phyloP scores from a whole-genome alignment of 2,888 invertebrate genomes.

The Nemoura dubitans region DNA sequence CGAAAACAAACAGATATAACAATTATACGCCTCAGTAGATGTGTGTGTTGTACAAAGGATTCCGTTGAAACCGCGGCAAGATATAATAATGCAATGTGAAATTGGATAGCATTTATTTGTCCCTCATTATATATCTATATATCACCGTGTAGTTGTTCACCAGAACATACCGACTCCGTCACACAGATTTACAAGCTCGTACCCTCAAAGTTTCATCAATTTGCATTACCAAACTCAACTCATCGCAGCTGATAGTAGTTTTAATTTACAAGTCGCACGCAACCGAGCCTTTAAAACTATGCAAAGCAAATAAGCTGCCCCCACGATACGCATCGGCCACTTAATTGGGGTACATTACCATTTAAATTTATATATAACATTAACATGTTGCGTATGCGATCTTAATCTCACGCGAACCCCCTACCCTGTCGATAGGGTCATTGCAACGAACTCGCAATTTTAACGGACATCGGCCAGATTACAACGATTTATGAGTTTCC shows the following conservation, averaged over 20 bases:
- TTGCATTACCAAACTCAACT: not conserved
- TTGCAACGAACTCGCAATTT: too few species aligned
- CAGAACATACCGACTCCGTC: not conserved
- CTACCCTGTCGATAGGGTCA: not conserved
- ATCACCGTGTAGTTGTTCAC: not conserved
- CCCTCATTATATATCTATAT: too few species aligned
- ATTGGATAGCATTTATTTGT: not conserved
- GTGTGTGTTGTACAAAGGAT: not conserved
- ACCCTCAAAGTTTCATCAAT: too few species aligned
- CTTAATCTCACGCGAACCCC: not conserved
- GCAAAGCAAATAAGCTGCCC: not conserved
- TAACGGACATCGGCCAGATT: too few species aligned
- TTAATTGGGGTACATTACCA: not conserved
- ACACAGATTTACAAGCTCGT: too few species aligned
- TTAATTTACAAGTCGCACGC: not conserved
- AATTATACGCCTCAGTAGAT: not conserved
- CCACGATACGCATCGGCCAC: not conserved
- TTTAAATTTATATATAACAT: not conserved
- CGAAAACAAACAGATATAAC: not conserved
- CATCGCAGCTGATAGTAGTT: not conserved
- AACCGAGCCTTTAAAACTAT: too few species aligned
- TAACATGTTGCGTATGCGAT: not conserved
- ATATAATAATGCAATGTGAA: conserved; percentile 1
- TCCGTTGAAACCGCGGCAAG: not conserved
- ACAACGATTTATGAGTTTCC: too few species aligned